Conservation (phyloP, 2,888 invertebrate genomes). For the Sicus ferrugineus region DNA sequence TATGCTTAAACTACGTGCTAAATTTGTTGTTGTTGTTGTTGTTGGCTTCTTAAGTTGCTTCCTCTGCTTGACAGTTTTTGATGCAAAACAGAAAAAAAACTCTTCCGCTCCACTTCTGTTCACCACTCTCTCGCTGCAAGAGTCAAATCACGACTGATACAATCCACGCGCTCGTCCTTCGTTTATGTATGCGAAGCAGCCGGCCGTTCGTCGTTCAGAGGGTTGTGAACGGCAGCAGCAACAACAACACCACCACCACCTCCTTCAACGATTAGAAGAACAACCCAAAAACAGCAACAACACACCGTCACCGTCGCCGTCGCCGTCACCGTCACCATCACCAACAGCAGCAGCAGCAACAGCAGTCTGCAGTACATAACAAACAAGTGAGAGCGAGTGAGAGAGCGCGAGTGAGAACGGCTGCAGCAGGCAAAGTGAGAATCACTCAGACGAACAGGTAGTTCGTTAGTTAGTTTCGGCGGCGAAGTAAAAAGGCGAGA, state of each 20-base stretch:
- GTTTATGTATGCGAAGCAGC: conserved; percentile 52
- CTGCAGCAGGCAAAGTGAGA: not conserved
- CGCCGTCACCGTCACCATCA: too few relatives aligned
- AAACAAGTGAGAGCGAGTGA: not conserved
- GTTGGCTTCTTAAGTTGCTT: not conserved
- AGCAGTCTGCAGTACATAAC: not conserved
- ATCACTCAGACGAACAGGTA: conserved; percentile 8
- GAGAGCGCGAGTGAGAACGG: conserved; percentile 1
- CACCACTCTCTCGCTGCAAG: conserved; percentile 55
- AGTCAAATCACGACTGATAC: conserved; percentile 65
- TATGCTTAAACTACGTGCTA: conserved; percentile 18
- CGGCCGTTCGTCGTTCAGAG: conserved; percentile 1
- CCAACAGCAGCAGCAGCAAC: conserved; percentile 21
- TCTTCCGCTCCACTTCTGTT: conserved; percentile 9
- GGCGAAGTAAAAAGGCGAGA: not conserved
- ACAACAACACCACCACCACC: not conserved
- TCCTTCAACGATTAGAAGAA: not conserved
- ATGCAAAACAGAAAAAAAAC: not conserved
- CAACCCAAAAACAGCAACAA: not conserved
- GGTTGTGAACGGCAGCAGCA: conserved; percentile 28
- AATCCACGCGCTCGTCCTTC: conserved; percentile 58
- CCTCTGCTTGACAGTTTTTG: not conserved
- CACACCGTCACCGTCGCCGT: not conserved
- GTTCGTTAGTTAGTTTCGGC: too few relatives aligned
- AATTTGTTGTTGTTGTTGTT: conserved; percentile 7